Conservation (phyloP, 2,113 vertebrate genomes). For the Nerophis ophidion region DNA sequence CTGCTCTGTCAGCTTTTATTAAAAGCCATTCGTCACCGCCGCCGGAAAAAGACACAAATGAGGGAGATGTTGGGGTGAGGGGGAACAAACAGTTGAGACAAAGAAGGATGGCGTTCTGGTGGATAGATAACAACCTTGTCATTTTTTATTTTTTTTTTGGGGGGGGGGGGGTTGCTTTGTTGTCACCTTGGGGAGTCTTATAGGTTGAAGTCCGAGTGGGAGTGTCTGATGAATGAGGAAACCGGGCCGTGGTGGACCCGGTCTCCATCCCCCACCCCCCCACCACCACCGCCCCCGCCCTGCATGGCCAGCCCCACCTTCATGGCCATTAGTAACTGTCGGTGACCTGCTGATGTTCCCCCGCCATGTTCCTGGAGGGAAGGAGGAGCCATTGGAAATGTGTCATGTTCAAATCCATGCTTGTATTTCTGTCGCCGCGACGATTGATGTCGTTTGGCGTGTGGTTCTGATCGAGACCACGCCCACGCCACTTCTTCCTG, state of each 20-base stretch:
- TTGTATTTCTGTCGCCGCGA: slow-evolving; percentile 5
- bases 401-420: slow-evolving; percentile 36
- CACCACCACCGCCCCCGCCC: slow-evolving; percentile 35
- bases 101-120: slow-evolving; percentile 40
- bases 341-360: slow-evolving; percentile 29
- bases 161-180: slow-evolving; percentile 31
- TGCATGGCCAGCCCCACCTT: slow-evolving; percentile 42
- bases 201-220: slow-evolving; percentile 46
- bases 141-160: slow-evolving; percentile 34
- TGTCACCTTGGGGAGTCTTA: slow-evolving; percentile 59
- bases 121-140: slow-evolving; percentile 41
- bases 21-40: slow-evolving; percentile 75
- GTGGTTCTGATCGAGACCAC: background rate
- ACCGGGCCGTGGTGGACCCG: slow-evolving; percentile 51
- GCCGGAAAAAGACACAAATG: slow-evolving; percentile 29
- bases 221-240: slow-evolving; percentile 68
- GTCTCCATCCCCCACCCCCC: slow-evolving; percentile 41
- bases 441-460: no score
- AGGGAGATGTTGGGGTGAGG: slow-evolving; percentile 13
- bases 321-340: slow-evolving; percentile 67
- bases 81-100: slow-evolving; percentile 18
- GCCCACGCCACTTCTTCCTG: background rate
- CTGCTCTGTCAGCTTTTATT: slow-evolving; percentile 77
- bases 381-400: slow-evolving; percentile 31
- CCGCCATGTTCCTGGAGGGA: slow-evolving; percentile 37